Percentiles rank a stretch among this genome's conserved stretches.
phyloP scores from a whole-genome alignment of 2,888 invertebrate species.

The Apamea sordens region DNA sequence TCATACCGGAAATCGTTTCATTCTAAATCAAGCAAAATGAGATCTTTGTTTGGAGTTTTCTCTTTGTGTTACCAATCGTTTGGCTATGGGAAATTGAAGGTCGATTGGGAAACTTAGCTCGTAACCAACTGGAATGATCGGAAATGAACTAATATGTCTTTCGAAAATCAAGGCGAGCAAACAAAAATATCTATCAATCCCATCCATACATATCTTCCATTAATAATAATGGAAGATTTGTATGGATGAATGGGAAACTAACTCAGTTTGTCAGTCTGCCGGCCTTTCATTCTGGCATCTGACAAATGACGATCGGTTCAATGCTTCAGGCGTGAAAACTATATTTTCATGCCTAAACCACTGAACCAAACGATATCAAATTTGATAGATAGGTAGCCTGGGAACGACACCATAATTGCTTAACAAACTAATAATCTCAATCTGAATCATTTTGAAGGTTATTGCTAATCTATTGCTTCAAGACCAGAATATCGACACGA shows the following conservation, averaged over 20 bases:
- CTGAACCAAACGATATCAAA: no score
- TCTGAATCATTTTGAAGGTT: not conserved
- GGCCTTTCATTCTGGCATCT: not conserved
- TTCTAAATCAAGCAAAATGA: slow-evolving; percentile 29
- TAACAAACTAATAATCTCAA: not conserved
- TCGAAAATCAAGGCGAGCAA: not conserved
- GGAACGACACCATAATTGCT: not conserved
- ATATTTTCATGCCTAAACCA: not conserved
- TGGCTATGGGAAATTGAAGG: slow-evolving; percentile 32
- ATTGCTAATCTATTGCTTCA: not conserved
- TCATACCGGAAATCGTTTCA: slow-evolving; percentile 35
- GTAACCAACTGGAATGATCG: not conserved
- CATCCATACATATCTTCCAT: no score
- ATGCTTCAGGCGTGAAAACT: not conserved
- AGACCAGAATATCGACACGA: no score
- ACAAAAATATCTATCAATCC: not conserved
- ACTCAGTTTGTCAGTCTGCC: not conserved
- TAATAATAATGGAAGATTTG: no score
- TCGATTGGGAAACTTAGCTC: slow-evolving; percentile 8
- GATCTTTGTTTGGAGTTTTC: slow-evolving; percentile 37
- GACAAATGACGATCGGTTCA: not conserved
- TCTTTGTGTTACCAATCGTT: slow-evolving; percentile 29
- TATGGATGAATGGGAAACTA: no score
- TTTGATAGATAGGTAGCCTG: not conserved
- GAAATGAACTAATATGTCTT: slow-evolving; percentile 1